A percentile compares a stretch with the other conserved stretches of the same genome.
These are phyloP conservation scores for Corythornis vintsioides DNA, from an alignment of 2,113 vertebrate genomes.

Conservation along the genomic window DNA sequence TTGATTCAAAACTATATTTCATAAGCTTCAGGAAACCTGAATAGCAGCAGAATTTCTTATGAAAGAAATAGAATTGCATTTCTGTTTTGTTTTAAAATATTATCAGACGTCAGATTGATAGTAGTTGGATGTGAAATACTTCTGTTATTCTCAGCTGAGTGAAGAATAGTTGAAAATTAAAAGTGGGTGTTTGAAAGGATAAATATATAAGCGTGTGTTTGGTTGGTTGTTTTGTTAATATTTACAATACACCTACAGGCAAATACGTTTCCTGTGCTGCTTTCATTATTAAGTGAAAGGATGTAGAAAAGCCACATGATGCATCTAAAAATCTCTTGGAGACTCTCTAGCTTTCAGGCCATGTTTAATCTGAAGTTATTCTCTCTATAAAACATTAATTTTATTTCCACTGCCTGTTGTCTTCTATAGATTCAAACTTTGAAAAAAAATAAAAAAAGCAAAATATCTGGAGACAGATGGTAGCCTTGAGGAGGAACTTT, in stretches of 20 bases:
- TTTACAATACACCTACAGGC: constrained; percentile 32
- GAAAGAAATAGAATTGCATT: constrained; percentile 59
- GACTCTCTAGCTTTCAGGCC: constrained; percentile 4
- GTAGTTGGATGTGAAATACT: constrained; percentile 67
- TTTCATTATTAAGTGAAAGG: constrained; percentile 35
- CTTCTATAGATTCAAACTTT: constrained; percentile 63
- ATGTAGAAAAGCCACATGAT: not conserved
- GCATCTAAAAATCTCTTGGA: not conserved
- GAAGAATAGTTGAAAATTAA: constrained; percentile 71
- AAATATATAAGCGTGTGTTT: constrained; percentile 21
- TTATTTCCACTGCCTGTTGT: constrained; percentile 58
- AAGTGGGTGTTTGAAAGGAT: constrained; percentile 43
- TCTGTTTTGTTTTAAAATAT: constrained; percentile 61
- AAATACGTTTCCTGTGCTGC: not conserved
- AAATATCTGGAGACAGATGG: constrained; percentile 72
- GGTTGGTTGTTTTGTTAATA: constrained; percentile 44
- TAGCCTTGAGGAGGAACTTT: constrained; percentile 68
- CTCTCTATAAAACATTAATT: constrained; percentile 57
- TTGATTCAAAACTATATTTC: constrained; percentile 8
- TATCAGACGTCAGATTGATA: constrained; percentile 71
- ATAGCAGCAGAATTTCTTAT: constrained; percentile 47
- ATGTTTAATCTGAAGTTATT: constrained; percentile 35
- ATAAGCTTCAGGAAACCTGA: constrained; percentile 16
- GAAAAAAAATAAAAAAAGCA: constrained; percentile 63
- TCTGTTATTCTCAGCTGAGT: constrained; percentile 63